Evolutionary conservation across 2,888 invertebrate genomes (phyloP).

Genomic region (Fissipunctia ypsillon): DNA sequence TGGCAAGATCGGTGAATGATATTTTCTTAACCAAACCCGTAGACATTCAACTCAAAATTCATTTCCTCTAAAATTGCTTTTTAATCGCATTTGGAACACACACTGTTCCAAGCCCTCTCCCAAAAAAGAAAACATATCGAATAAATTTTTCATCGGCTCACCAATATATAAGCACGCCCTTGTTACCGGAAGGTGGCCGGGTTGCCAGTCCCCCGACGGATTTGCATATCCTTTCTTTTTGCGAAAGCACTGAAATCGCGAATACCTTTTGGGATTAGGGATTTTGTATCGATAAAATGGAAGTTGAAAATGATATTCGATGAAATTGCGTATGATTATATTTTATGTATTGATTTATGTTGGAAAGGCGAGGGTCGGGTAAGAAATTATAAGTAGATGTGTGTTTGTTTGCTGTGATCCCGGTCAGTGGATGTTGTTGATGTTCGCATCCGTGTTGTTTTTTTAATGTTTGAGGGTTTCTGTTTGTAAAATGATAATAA

Average conservation of each 20-base stretch:
- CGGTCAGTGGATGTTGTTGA: slow-evolving; percentile 21
- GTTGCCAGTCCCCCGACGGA: slow-evolving; percentile 65
- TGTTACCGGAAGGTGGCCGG: slow-evolving; percentile 57
- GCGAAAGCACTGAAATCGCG: slow-evolving; percentile 69
- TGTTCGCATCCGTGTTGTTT: neutral
- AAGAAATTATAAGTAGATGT: slow-evolving; percentile 21
- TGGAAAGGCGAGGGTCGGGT: slow-evolving; percentile 19
- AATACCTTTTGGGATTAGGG: slow-evolving; percentile 73
- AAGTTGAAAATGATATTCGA: slow-evolving; percentile 65
- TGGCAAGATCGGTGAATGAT: neutral
- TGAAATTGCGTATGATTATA: slow-evolving; percentile 58
- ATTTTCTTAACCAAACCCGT: no score
- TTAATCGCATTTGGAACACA: slow-evolving; percentile 34
- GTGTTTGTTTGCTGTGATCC: slow-evolving; percentile 9
- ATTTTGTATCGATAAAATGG: slow-evolving; percentile 68
- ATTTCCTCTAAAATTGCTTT: slow-evolving; percentile 12
- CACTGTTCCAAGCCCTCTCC: slow-evolving; percentile 29
- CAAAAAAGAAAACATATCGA: slow-evolving; percentile 71
- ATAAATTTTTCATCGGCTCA: slow-evolving; percentile 78
- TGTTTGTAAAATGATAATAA: slow-evolving; percentile 2
- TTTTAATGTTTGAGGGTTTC: neutral
- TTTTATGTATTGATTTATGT: slow-evolving; percentile 62
- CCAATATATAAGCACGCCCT: slow-evolving; percentile 76
- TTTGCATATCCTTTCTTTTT: slow-evolving; percentile 71
- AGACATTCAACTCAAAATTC: neutral